Evolutionary conservation across 2,888 invertebrate species (phyloP).

Genomic region (Abrostola triplasia): DNA sequence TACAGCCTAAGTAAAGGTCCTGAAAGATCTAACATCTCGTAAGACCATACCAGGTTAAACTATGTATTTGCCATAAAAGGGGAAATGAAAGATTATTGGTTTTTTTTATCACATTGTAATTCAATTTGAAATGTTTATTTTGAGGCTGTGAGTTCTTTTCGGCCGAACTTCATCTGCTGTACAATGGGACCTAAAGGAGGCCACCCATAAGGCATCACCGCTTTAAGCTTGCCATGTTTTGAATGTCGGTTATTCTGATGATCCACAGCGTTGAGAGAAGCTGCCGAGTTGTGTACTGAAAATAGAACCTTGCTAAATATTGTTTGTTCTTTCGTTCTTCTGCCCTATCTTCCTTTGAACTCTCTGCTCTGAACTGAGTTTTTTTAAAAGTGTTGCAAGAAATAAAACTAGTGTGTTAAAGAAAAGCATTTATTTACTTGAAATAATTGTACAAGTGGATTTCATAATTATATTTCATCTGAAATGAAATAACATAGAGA

Average conservation of each 20-base stretch:
- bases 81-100: not conserved
- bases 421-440: constrained; percentile 21
- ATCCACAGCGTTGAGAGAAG: not conserved
- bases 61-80: too few species aligned
- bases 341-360: too few species aligned
- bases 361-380: too few species aligned
- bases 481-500: too few species aligned
- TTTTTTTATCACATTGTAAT: not conserved
- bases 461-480: too few species aligned
- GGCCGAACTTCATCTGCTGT: not conserved
- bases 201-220: constrained; percentile 32
- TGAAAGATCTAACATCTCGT: too few species aligned
- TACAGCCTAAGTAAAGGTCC: too few species aligned
- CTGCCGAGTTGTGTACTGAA: constrained; percentile 8
- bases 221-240: not conserved
- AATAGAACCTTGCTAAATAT: constrained; percentile 10
- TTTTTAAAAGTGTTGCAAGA: not conserved
- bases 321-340: not conserved
- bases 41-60: too few species aligned
- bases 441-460: not conserved
- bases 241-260: too few species aligned
- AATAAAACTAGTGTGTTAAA: constrained; percentile 26
- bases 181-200: constrained; percentile 31
- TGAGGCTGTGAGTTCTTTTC: not conserved
- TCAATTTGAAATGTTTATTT: not conserved